Evolutionary conservation across 1,140 invertebrate species (phyloP), one percentile per base, ranked within the genome.

Genomic region (Musca vetustissima): DNA sequence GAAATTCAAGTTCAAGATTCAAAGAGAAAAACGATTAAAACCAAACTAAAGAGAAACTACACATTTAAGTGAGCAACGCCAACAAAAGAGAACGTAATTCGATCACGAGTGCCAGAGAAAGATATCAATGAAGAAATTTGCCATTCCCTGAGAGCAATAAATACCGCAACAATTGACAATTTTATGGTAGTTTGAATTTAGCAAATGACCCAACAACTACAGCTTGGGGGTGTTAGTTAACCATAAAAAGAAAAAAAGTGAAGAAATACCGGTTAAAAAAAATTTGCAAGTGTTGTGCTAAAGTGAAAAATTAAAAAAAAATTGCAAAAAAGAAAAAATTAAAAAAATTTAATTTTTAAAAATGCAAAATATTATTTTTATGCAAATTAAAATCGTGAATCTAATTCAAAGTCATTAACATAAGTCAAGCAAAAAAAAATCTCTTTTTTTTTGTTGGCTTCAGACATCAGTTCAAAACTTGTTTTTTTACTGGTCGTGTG

Each of bases 131-230:
- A n/a, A 36, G 55, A 25, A 17, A 28, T 59, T n/a, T 55, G 55
- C 55, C 25, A 61, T 19, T 19, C 28, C 32, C 17, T 32, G 8
- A 61, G 36, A 61, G 15, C 47, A n/a, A 65, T 65, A 65, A 65
- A 65, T 65, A 65, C 64, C 43, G 64, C 43, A 49, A 50, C 64
- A 50, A n/a, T 65, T 49, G 43, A 15, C 47, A 50, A 65, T 49
- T 65, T 65, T 65, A 65, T 65, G 48, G 48, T 47, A 65, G 64
- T 65, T 22, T 9, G 21, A 48, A 47, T 22, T 65, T 49, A 50
- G 48, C 64, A 64, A 64, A 19, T 59, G 55, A 15, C 57, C 36
- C 28, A 57, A 25, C 28, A 57, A 25, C 24, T 28, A 57, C 24
- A 15, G 15, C 36, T 25, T 17, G 28, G 24, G 28, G 24, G 25